phyloP scores from a whole-genome alignment of 2,113 vertebrate species.

The Cyanoderma ruficeps region DNA sequence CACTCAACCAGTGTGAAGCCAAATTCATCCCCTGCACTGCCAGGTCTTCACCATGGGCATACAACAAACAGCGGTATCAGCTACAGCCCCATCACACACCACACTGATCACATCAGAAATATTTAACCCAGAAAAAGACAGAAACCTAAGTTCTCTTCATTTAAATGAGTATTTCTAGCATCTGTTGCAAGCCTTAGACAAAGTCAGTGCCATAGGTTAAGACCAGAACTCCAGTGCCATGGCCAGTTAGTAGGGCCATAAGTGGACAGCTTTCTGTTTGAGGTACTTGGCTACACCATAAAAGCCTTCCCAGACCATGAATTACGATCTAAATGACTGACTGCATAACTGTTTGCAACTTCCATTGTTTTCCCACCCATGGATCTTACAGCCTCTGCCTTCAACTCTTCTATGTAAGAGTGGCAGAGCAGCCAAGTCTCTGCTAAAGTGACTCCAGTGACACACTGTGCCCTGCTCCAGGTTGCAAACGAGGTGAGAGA shows the following conservation, averaged over 20 bases:
- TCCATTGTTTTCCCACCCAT: background rate
- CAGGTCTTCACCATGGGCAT: rapidly evolving
- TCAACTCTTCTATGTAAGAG: background rate
- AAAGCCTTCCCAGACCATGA: background rate
- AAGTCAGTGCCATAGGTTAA: background rate
- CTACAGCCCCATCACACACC: background rate
- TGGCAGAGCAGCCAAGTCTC: background rate
- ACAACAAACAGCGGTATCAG: background rate
- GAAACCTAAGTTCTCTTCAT: background rate
- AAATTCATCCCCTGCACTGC: background rate
- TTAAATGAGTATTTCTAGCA: background rate
- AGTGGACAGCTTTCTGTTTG: background rate
- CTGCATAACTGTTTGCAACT: background rate
- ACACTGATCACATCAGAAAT: background rate
- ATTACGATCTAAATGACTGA: background rate
- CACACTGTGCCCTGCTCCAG: background rate
- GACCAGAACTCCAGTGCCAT: background rate
- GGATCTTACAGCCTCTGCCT: background rate
- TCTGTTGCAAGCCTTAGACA: background rate
- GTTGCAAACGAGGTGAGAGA: background rate
- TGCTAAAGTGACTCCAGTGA: rapidly evolving
- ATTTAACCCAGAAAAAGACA: background rate
- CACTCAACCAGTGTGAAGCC: background rate
- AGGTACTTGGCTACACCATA: background rate
- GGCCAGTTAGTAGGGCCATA: background rate